A percentile compares a stretch with the other conserved stretches of the same genome.
Conservation (phyloP, 1,140 invertebrate genomes). For the Bilobella aurantiaca region DNA sequence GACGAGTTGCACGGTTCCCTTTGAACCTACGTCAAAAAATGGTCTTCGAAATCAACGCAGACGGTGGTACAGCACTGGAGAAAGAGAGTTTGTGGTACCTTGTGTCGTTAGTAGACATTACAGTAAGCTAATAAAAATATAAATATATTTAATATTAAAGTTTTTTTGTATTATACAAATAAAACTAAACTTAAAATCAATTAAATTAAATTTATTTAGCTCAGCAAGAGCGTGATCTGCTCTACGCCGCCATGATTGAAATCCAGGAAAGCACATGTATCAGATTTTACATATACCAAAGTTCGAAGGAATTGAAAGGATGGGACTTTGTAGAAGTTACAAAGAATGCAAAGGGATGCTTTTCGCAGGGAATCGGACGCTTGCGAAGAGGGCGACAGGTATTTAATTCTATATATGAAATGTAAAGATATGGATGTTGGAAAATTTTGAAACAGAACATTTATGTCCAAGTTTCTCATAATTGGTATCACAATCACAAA, state of each 20-base stretch:
- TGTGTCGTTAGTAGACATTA: not conserved
- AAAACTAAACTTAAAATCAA: not conserved
- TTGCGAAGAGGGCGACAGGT: not conserved
- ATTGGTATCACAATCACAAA: too few relatives aligned
- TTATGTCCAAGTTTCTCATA: too few relatives aligned
- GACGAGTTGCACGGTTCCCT: not conserved
- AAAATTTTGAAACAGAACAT: not conserved
- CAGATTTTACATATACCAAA: slow-evolving; percentile 6
- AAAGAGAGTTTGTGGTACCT: not conserved
- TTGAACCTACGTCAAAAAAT: not conserved
- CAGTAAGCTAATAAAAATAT: not conserved
- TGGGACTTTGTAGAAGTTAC: slow-evolving; percentile 8
- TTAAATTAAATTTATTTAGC: not conserved
- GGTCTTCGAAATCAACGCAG: not conserved
- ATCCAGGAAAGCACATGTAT: slow-evolving; percentile 5
- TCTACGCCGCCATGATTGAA: slow-evolving; percentile 9
- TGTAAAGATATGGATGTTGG: not conserved
- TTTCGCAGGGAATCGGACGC: not conserved
- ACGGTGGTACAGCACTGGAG: slow-evolving; percentile 1
- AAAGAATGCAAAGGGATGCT: not conserved
- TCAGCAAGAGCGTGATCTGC: not conserved
- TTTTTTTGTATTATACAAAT: too few relatives aligned
- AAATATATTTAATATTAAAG: not conserved
- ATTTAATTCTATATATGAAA: too few relatives aligned
- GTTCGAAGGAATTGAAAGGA: not conserved